These are phyloP conservation scores for Sminthurides aquaticus DNA, from an alignment of 2,888 invertebrate species.

Conservation along the genomic window DNA sequence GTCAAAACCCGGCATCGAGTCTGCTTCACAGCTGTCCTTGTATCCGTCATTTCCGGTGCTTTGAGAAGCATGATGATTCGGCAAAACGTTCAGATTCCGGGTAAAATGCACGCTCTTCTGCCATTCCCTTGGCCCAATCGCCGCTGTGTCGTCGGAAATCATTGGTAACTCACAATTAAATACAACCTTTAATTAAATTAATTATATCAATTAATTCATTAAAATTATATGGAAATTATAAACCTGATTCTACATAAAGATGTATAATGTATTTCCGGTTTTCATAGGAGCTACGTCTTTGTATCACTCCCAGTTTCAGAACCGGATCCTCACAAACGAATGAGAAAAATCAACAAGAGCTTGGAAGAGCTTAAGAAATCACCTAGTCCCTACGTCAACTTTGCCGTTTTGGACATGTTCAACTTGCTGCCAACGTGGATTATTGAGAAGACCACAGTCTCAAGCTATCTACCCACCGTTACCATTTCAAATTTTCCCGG, in stretches of 20 bases:
- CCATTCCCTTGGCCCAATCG: slow-evolving; percentile 39
- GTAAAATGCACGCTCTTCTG: slow-evolving; percentile 34
- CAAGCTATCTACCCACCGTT: slow-evolving; percentile 34
- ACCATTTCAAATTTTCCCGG: slow-evolving; percentile 36
- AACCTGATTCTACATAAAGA: too few species aligned
- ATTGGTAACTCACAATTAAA: too few species aligned
- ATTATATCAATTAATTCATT: too few species aligned
- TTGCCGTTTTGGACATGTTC: slow-evolving; percentile 30
- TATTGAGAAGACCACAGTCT: slow-evolving; percentile 25
- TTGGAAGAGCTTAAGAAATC: slow-evolving; percentile 31
- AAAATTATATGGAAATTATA: too few species aligned
- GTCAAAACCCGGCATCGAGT: slow-evolving; percentile 28
- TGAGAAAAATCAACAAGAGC: slow-evolving; percentile 24
- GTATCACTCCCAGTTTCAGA: slow-evolving; percentile 31
- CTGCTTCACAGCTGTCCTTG: slow-evolving; percentile 35
- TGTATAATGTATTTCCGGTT: background rate
- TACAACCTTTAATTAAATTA: too few species aligned
- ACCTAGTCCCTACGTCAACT: slow-evolving; percentile 32
- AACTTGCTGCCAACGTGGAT: slow-evolving; percentile 36
- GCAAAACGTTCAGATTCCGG: slow-evolving; percentile 28
- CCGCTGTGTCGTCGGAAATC: slow-evolving; percentile 31
- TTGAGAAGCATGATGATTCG: slow-evolving; percentile 33
- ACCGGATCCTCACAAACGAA: slow-evolving; percentile 18
- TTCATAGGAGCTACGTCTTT: slow-evolving; percentile 34
- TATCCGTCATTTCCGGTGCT: slow-evolving; percentile 30